Percentiles rank a stretch among this genome's conserved stretches.
phyloP scores from a whole-genome alignment of 1,140 invertebrate species.

The Brachionus plicatilis region DNA sequence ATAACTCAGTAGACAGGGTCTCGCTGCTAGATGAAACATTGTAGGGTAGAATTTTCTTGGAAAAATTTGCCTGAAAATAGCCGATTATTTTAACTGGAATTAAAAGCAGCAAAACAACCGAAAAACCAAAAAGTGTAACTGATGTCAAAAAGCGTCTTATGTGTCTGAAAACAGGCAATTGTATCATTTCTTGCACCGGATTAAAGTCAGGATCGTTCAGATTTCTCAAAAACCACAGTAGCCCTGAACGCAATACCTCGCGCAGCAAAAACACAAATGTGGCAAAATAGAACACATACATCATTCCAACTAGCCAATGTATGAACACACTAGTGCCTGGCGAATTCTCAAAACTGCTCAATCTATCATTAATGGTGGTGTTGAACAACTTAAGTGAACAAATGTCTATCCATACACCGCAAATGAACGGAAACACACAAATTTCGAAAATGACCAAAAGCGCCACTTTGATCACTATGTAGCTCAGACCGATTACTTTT shows the following conservation, averaged over 20 bases:
- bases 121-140: conserved; percentile 62
- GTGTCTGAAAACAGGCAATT: conserved; percentile 84
- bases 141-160: conserved; percentile 81
- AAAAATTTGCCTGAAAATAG: conserved; percentile 21
- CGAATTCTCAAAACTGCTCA: conserved; percentile 75
- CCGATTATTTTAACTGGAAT: neutral
- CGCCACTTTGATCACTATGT: conserved; percentile 90
- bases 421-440: conserved; percentile 87
- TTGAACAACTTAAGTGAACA: conserved; percentile 92
- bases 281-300: conserved; percentile 98
- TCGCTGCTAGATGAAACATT: conserved; percentile 59
- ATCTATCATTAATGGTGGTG: conserved; percentile 61
- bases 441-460: conserved; percentile 87
- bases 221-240: conserved; percentile 89
- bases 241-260: conserved; percentile 87
- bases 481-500: conserved; percentile 82
- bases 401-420: conserved; percentile 98
- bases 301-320: conserved; percentile 98
- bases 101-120: conserved; percentile 26
- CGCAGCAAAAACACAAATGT: conserved; percentile 87
- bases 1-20: conserved; percentile 72
- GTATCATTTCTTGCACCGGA: conserved; percentile 95
- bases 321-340: conserved; percentile 95
- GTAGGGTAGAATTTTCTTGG: neutral
- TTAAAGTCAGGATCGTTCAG: conserved; percentile 98